Base-by-base conservation (phyloP, 1,140 invertebrate genomes). In the Zaprionus tsacasi region DNA sequence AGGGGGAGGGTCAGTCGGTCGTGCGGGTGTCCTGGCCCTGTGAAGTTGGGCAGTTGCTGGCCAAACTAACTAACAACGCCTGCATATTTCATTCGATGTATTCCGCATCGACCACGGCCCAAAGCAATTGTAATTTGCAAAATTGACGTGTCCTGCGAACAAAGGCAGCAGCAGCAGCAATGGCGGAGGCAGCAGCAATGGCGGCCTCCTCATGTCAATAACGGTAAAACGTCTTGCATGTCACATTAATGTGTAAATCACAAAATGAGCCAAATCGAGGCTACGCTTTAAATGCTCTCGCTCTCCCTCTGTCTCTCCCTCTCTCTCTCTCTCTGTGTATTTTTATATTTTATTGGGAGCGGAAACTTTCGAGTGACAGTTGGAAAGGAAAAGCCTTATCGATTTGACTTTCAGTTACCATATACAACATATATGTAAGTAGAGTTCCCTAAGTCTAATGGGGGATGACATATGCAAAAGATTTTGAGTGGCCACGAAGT, bases 91-190 rank as follows among this genome's bases (percentile, higher is more conserved):
- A 88, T 88, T 67, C 79, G 69, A 76, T 78, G 70, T 67, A 52
- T 56, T 73, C 56, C 66, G 83, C 40, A 86, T 82, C 82, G 82
- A 88, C 81, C 80, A 70, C 40, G n/a, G 40, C 40, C 40, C 40
- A 45, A 71, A 74, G 80, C 83, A 83, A 88, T 87, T 88, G 82
- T 88, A 88, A 87, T 87, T 87, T 88, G 82, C 82, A 75, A 87
- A 70, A 79, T 86, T 87, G 80, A 82, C 83, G 81, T 83, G 80
- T 72, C 72, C 80, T 70, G 76, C 68, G 12, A 40, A 64, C 48
- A 10, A 45, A 15, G 40, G n/a, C 40, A 45, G 40, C 35, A 13
- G 54, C 70, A 21, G 25, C 40, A 21, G 21, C 21, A 21, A n/a
- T n/a, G n/a, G n/a, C n/a, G n/a, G n/a, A 15, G 40, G n/a, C 40